A percentile compares a stretch with the other conserved stretches of the same genome.
Evolutionary conservation across 1,140 invertebrate species (phyloP).

Genomic region (Cephus cinctus): DNA sequence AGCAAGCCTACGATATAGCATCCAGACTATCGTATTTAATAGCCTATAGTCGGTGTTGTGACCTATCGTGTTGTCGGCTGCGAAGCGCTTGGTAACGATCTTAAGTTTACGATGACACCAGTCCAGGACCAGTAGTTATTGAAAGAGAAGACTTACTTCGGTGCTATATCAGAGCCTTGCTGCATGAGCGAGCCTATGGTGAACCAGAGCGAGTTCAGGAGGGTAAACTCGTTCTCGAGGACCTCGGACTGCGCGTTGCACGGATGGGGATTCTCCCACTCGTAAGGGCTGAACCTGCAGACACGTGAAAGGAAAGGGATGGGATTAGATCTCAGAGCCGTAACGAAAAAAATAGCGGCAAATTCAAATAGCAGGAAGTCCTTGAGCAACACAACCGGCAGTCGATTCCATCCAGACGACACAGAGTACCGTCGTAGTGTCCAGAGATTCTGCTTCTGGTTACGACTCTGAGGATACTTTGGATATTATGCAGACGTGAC

Average conservation of each 20-base stretch:
- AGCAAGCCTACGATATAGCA: conserved; percentile 55
- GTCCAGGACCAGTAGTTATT: conserved; percentile 5
- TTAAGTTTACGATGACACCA: too few species aligned
- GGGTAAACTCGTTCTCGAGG: conserved; percentile 84
- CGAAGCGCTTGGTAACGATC: too few species aligned
- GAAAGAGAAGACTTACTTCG: conserved; percentile 59
- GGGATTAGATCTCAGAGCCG: conserved; percentile 46
- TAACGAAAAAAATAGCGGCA: too few species aligned
- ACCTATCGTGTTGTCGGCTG: too few species aligned
- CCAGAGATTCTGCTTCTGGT: neutral
- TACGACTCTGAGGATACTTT: neutral
- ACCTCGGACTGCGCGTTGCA: conserved; percentile 76
- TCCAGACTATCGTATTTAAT: too few species aligned
- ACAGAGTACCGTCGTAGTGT: neutral
- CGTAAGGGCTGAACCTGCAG: conserved; percentile 82
- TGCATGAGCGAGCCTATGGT: conserved; percentile 88
- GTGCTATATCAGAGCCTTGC: conserved; percentile 87
- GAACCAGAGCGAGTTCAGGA: conserved; percentile 87
- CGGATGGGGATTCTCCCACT: conserved; percentile 84
- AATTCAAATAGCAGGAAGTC: too few species aligned
- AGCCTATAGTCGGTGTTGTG: conserved; percentile 15
- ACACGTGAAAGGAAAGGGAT: conserved; percentile 45
- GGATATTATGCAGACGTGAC: neutral
- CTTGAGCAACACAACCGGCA: conserved; percentile 8
- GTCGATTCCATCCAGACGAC: conserved; percentile 2